Percentiles rank a stretch among this genome's conserved stretches.
These are phyloP conservation scores for Zosterops japonicus DNA, from an alignment of 2,113 vertebrate species.

Conservation along the genomic window DNA sequence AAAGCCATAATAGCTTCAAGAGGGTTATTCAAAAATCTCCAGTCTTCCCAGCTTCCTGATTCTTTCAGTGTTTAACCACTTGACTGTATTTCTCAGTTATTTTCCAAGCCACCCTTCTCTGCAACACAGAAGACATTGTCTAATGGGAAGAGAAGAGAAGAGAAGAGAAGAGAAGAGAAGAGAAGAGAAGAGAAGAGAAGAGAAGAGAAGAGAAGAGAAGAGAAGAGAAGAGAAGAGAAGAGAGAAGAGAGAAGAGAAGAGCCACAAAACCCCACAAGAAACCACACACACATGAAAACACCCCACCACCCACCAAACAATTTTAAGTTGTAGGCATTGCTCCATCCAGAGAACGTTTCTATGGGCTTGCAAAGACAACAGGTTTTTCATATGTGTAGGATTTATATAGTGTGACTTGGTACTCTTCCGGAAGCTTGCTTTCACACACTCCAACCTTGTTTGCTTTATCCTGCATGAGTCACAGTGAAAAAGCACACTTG, in stretches of 20 bases:
- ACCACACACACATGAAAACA: no score
- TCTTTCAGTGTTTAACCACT: not conserved
- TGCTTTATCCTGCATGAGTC: slow-evolving; percentile 22
- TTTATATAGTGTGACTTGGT: slow-evolving; percentile 22
- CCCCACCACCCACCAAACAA: not conserved
- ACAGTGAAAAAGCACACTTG: slow-evolving; percentile 11
- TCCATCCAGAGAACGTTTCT: not conserved
- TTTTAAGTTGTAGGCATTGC: not conserved
- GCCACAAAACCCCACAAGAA: not conserved
- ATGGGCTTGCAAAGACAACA: slow-evolving; percentile 10
- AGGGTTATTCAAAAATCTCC: not conserved
- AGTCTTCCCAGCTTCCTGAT: not conserved
- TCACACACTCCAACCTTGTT: slow-evolving; percentile 17
- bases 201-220: no score
- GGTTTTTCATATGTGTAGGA: not conserved
- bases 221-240: no score
- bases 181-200: no score
- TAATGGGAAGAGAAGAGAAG: not conserved
- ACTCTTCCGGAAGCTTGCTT: slow-evolving; percentile 43
- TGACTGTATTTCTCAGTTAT: not conserved
- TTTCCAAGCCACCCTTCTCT: slow-evolving; percentile 10
- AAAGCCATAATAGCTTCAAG: not conserved
- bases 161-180: not conserved
- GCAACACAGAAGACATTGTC: not conserved
- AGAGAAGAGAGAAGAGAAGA: no score